Base-by-base conservation (phyloP, 92 coral and sea anemone genomes). In the Porites lobata region DNA sequence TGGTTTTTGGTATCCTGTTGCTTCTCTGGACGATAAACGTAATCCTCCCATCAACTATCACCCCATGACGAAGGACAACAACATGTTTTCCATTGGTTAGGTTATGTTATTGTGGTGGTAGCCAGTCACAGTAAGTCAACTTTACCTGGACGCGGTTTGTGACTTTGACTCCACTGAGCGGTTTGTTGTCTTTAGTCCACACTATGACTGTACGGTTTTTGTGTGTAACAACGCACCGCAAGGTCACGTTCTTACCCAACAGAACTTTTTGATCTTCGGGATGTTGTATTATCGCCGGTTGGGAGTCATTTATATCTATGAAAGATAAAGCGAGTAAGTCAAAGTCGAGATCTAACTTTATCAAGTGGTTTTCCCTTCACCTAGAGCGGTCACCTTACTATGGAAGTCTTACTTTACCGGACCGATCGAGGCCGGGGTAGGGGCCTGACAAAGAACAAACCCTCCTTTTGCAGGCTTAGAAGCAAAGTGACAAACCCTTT, bases 101-200 rank as follows among this genome's bases (percentile, higher is more conserved):
- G 47, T 38, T 38, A 38, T 38, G 47, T 38, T 38, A 56, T 56
- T 10, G 15, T 56, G 61, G 15, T 56, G 13, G 14, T 8, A 56
- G 1, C 10, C 61, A 56, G 15, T 14, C 11, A 56, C 12, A 8
- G 3, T 56, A 56, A 56, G 61, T 8, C 29, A 58, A 47, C 61
- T 26, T 13, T 78, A 93, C 96, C 96, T 87, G 74, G 1, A 89
- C 91, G 51, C 29, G 87, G 56, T 29, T 90, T 13, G 70, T 59
- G 26, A 93, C 68, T 51, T 72, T 24, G 8, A 58, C 82, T 51
- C 87, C 79, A 1, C n/a, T 32, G 52, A 93, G 50, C 24, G 81
- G 75, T 69, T 83, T 86, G 75, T 88, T 85, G 83, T 93, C 78
- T 22, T 84, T 91, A 29, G 90, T 88, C 98, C 98, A 95, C 47